Base-by-base conservation (phyloP, 2,888 invertebrate genomes). In the Noctua janthina region DNA sequence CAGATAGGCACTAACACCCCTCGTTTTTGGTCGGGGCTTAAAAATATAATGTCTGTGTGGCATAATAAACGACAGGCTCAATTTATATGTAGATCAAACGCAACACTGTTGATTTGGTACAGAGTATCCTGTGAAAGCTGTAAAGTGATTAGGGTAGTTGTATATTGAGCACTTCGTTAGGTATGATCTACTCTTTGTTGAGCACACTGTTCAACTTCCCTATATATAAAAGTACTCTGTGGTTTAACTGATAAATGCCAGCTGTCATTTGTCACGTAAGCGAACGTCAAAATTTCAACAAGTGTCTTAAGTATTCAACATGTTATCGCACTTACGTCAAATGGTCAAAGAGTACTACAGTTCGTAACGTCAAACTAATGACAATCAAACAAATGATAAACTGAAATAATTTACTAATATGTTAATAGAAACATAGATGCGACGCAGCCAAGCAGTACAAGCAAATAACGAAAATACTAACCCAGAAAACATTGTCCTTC, bases 401-500 rank as follows among this genome's bases (percentile, higher is more conserved):
- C 66, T 8, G 0, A 67, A 67, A 7, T 68, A n/a, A 8, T 8
- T n/a, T 43, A 43, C 15, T 43, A 15, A 3, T 67, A 67, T 6
- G 5, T 68, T 46, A 7, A 15, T 68, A 46, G 7, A 46, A 46
- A 46, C n/a, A 1, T 49, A 35, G 0, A 62, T 29, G 15, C 2
- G n/a, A 29, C 29, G 46, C 23, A 49, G 39, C 11, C 46, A 67
- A 70, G 20, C 17, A 43, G 29, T n/a, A 54, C 39, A 17, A 69
- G 54, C 13, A 29, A n/a, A 8, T 51, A 20, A 13, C 49, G 1
- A 69, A 73, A 71, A 74, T 67, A 67, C 4, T 71, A 64, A 74
- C 87, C 29, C n/a, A 82, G 35, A 70, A 80, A 85, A 72, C 49
- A 76, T 80, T 85, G 81, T 84, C 84, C 86, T 88, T 85, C 82